These are phyloP conservation scores for Hypomecis punctinalis DNA, from an alignment of 2,888 invertebrate genomes.

Conservation along the genomic window DNA sequence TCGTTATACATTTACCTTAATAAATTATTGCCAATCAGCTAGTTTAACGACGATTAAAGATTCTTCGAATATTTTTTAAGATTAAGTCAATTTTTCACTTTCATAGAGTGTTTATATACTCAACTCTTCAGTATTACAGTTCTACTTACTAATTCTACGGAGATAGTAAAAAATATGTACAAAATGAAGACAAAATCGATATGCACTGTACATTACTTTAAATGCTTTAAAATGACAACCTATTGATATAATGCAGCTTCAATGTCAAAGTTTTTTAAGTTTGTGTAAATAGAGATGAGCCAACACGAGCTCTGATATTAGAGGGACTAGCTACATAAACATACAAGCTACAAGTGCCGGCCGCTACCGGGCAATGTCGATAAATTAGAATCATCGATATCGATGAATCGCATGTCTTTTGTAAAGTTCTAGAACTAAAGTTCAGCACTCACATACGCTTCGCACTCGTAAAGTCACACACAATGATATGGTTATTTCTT, in stretches of 20 bases:
- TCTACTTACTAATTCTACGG: slow-evolving; percentile 54
- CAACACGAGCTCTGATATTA: slow-evolving; percentile 50
- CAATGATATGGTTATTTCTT: slow-evolving; percentile 65
- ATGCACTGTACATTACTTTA: slow-evolving; percentile 74
- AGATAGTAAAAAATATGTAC: slow-evolving; percentile 74
- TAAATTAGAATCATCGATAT: slow-evolving; percentile 28
- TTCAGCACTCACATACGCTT: slow-evolving; percentile 46
- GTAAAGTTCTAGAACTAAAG: slow-evolving; percentile 51
- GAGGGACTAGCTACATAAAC: slow-evolving; percentile 62
- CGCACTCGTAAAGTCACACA: slow-evolving; percentile 52
- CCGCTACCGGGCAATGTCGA: slow-evolving; percentile 21
- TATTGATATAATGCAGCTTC: slow-evolving; percentile 24
- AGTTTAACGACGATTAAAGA: slow-evolving; percentile 66
- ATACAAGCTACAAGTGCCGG: slow-evolving; percentile 21
- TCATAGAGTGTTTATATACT: slow-evolving; percentile 49
- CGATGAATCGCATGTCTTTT: slow-evolving; percentile 52
- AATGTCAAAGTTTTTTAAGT: slow-evolving; percentile 5
- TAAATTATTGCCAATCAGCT: slow-evolving; percentile 80
- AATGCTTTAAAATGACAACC: slow-evolving; percentile 46
- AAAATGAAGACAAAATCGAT: slow-evolving; percentile 75
- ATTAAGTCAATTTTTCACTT: slow-evolving; percentile 60
- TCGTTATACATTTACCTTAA: slow-evolving; percentile 69
- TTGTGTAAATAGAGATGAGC: slow-evolving; percentile 44
- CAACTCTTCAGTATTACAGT: slow-evolving; percentile 52
- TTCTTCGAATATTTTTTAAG: slow-evolving; percentile 56